Evolutionary conservation across 2,113 vertebrate species (phyloP), one percentile per base, ranked within the genome.

Genomic region (Pheucticus melanocephalus): DNA sequence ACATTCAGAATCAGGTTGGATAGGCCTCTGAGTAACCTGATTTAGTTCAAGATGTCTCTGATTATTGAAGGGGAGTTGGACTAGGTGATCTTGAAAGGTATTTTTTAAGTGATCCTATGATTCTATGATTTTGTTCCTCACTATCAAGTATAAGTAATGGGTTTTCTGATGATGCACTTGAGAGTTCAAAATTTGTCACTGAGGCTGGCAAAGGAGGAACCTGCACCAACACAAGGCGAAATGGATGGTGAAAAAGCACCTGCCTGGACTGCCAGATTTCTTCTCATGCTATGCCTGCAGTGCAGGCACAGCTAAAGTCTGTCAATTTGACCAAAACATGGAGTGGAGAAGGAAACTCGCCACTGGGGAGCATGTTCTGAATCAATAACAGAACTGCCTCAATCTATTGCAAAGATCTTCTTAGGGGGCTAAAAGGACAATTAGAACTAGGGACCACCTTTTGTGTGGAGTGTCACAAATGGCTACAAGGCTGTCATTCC

Each of bases 231-330:
- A 30, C 0, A 2, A 90, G 28, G 12, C 30, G 33, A 90, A 51
- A 28, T 42, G 4, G 0, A 2, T 6, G 4, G 11, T 2, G 4
- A 63, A 84, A 57, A 7, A 48, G 11, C 19, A 44, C 6, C 31
- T 19, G 5, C 22, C 31, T 20, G 47, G 31, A 10, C 64, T 56
- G 18, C 5, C 22, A 63, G 22, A 50, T 37, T 83, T 72, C 44
- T 76, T 35, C 35, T 80, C 56, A 50, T 23, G 30, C 31, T 5
- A 2, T 9, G 23, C 12, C 25, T 56, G 33, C 44, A 68, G 9
- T 16, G 48, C 40, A 77, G 87, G 25, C 54, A 28, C 30, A 54
- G 6, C 12, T 47, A 35, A 70, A 51, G 5, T 44, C 28, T 42
- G 20, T 40, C 17, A 19, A 37, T 61, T 65, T 89, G 24, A 60